Base-by-base conservation (phyloP, 1,140 invertebrate species). In the Argopecten irradians region DNA sequence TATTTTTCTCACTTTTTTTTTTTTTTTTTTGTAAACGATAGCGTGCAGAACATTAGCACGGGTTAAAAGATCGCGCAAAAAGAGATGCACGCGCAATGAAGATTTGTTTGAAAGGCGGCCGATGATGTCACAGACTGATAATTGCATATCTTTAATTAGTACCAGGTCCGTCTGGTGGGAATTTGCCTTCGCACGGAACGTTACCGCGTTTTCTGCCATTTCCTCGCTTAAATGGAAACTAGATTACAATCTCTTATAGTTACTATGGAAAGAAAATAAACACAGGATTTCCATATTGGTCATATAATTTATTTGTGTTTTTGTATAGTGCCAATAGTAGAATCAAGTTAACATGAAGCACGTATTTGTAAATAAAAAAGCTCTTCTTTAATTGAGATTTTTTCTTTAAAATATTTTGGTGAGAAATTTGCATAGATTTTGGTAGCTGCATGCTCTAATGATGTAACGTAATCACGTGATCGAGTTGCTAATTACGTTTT, bases 121-220 rank as follows among this genome's bases (percentile, higher is more conserved):
- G 55, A 71, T 71, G 55, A 71, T 71, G 55, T 71, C 55, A 71
- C 22, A 28, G 22, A 2, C 55, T n/a, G 55, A 71, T 71, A 71
- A 71, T 71, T 71, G 55, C 55, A 71, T n/a, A 71, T 71, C 55
- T 71, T n/a, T n/a, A 71, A 71, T 71, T 71, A 71, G 55, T n/a
- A 19, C 43, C 5, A 46, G 43, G 22, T 46, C 43, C 43, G 55
- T 71, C 55, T 71, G 55, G 55, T 71, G 55, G 55, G 55, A 28
- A 71, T 71, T 71, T 71, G 22, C 55, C n/a, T 28, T 28, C n/a
- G n/a, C 55, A 71, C 55, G 55, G 8, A 1, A 71, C 55, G 5
- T 71, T 71, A 28, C 55, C 13, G 22, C 1, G 28, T 71, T 71
- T 71, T n/a, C n/a, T 11, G 55, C 55, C n/a, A 71, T 71, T 16